Conservation (phyloP, 2,113 vertebrate genomes). For the Sialia sialis region DNA sequence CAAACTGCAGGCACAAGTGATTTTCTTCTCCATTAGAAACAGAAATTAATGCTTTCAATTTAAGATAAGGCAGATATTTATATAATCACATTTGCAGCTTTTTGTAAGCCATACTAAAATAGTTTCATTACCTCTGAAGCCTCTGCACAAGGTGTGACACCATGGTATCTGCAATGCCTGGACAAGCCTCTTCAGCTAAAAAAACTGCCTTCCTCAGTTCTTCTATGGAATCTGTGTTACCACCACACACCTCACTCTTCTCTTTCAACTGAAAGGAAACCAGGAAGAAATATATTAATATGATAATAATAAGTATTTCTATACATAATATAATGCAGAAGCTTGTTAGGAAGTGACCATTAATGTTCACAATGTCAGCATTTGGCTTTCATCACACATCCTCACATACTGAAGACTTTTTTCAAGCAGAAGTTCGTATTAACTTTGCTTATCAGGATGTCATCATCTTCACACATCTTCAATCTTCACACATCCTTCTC, state of each 20-base stretch:
- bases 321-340: neutral
- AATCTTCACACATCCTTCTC: neutral
- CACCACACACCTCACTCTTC: constrained; percentile 82
- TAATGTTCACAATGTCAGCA: neutral
- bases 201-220: constrained; percentile 86
- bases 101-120: neutral
- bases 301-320: neutral
- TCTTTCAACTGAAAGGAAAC: constrained; percentile 80
- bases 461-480: neutral
- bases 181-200: constrained; percentile 88
- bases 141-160: constrained; percentile 89
- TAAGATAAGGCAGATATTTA: neutral
- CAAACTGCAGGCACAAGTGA: neutral
- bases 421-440: neutral
- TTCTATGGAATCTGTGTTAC: constrained; percentile 85
- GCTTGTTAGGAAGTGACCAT: neutral
- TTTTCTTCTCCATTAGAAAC: neutral
- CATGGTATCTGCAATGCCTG: constrained; percentile 91
- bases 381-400: neutral
- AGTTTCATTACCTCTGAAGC: constrained; percentile 85
- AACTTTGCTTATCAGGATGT: neutral
- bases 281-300: neutral
- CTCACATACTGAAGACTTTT: neutral
- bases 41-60: neutral
- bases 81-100: neutral